phyloP scores from a whole-genome alignment of 2,888 invertebrate genomes.

The Kryphioiulus occultus region DNA sequence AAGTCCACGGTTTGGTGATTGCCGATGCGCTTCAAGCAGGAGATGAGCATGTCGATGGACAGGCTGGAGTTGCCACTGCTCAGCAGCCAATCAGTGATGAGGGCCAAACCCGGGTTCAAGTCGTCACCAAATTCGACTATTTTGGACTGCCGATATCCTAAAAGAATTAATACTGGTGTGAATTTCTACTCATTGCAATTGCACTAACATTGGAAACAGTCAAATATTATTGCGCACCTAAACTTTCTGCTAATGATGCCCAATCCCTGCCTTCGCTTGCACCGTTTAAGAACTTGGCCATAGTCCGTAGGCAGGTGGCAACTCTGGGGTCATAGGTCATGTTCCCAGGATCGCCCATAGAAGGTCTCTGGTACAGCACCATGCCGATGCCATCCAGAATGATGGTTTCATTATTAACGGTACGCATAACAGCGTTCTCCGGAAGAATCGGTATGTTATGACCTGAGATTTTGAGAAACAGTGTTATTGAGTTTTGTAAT shows the following conservation, averaged over 20 bases:
- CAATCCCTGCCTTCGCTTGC: constrained; percentile 62
- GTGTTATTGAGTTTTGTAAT: neutral
- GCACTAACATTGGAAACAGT: too few relatives aligned
- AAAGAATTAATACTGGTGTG: neutral
- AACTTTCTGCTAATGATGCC: constrained; percentile 61
- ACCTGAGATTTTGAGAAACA: neutral
- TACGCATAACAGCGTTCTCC: constrained; percentile 50
- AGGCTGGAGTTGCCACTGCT: constrained; percentile 63
- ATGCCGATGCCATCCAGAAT: constrained; percentile 50
- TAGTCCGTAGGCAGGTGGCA: constrained; percentile 62
- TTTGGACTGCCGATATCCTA: constrained; percentile 62
- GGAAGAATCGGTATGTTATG: constrained; percentile 51
- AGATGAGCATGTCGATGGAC: constrained; percentile 63
- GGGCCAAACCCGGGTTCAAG: constrained; percentile 61
- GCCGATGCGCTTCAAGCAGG: constrained; percentile 62
- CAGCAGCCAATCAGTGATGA: constrained; percentile 64
- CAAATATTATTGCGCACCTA: constrained; percentile 58
- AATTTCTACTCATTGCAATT: too few relatives aligned
- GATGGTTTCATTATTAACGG: constrained; percentile 51
- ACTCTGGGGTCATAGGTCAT: constrained; percentile 54
- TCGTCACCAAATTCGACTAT: constrained; percentile 62
- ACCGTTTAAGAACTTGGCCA: constrained; percentile 63
- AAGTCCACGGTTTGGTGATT: constrained; percentile 41
- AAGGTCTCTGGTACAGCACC: constrained; percentile 45
- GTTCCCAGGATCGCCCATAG: neutral